Base-by-base conservation (phyloP, 2,113 vertebrate species). In the Nematolebias whitei region DNA sequence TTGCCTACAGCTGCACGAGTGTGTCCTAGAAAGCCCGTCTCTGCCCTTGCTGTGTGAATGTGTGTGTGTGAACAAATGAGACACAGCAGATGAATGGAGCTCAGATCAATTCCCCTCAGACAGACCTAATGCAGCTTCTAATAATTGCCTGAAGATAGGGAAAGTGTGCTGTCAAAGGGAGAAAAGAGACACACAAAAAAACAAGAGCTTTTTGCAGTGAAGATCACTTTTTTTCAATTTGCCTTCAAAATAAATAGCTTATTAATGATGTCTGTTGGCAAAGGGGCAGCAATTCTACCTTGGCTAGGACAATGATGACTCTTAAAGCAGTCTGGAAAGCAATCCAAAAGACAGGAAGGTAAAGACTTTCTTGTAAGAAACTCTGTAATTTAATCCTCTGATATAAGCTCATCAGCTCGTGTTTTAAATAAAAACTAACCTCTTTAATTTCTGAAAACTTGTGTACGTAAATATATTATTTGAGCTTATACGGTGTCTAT, bases 51-150 rank as follows among this genome's bases (percentile, higher is more conserved):
- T 86, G 39, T 65, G 62, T 66, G 68, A 77, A 58, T 78, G 70
- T 69, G 58, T 55, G 71, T 68, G 60, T 54, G 71, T 45, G 29
- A 56, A 82, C 60, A 80, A 84, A 83, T 79, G 75, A 88, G 82
- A 89, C 71, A 85, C 84, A 87, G 85, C 83, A 85, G 86, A 90
- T 88, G 88, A 91, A 92, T 85, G 77, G 83, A 81, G 85, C 87
- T 87, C 84, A 85, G 89, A 91, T 91, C 83, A 89, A 91, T 92
- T 90, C 90, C 82, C 87, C 55, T 63, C 78, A 87, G 87, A 88
- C 84, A 72, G 80, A 82, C 82, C 89, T 92, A 88, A 91, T 88
- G 77, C 75, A 86, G 83, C 74, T 74, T 76, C 78, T 89, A 89
- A 91, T 92, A 91, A 92, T 85, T 83, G 85, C 86, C 77, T 84